Evolutionary conservation across 2,888 invertebrate genomes (phyloP).

Genomic region (Drosophila rubida): DNA sequence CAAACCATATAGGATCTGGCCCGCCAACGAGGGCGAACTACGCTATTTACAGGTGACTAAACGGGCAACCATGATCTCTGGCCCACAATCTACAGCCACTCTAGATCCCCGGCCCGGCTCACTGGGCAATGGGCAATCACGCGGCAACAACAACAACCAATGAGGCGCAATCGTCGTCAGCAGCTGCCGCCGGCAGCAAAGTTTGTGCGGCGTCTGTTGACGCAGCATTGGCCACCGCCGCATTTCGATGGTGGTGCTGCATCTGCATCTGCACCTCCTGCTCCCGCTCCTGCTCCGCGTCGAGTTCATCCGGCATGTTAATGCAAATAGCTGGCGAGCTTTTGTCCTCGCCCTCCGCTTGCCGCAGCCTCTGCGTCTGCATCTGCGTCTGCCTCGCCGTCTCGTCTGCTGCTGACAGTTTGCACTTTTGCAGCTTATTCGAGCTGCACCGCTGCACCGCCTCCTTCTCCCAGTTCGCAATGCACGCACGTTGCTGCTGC

Average conservation of each 20-base stretch:
- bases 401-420: constrained; percentile 69
- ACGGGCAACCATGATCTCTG: constrained; percentile 49
- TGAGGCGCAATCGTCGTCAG: constrained; percentile 74
- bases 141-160: constrained; percentile 76
- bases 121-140: constrained; percentile 73
- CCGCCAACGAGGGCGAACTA: constrained; percentile 18
- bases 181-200: constrained; percentile 71
- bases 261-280: too few relatives aligned
- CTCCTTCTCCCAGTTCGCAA: constrained; percentile 77
- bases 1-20: constrained; percentile 24
- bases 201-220: constrained; percentile 52
- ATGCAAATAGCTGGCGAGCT: constrained; percentile 72
- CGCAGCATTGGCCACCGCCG: constrained; percentile 40
- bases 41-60: constrained; percentile 68
- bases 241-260: constrained; percentile 32
- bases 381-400: constrained; percentile 27
- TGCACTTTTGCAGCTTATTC: constrained; percentile 75
- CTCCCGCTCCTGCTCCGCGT: constrained; percentile 29
- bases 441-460: constrained; percentile 58
- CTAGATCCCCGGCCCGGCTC: not conserved
- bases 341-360: constrained; percentile 43
- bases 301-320: constrained; percentile 71
- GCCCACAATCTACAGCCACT: not conserved
- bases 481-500: constrained; percentile 59
- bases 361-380: constrained; percentile 36